Percentiles rank a stretch among this genome's conserved stretches.
Evolutionary conservation across 2,888 invertebrate genomes (phyloP).

Genomic region (Eristalinus sepulchralis): DNA sequence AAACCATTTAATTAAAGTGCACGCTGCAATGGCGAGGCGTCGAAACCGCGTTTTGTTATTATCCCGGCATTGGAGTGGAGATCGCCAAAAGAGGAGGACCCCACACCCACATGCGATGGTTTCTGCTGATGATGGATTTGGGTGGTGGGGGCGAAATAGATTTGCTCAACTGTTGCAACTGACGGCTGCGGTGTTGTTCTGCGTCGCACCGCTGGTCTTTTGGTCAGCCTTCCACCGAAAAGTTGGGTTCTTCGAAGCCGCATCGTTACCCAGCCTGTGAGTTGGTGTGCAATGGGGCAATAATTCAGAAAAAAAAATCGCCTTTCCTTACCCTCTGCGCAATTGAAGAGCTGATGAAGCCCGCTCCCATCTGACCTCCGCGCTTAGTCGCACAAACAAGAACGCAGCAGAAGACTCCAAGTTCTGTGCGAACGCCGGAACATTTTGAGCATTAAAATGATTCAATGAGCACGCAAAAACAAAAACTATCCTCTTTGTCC

Average conservation of each 20-base stretch:
- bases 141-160: background rate
- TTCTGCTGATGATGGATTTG: background rate
- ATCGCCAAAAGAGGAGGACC: background rate
- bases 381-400: background rate
- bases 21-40: conserved; percentile 18
- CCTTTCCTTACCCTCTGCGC: too few relatives aligned
- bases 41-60: conserved; percentile 46
- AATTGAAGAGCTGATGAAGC: too few relatives aligned
- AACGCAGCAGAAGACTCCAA: too few relatives aligned
- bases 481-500: conserved; percentile 13
- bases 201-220: too few relatives aligned
- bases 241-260: too few relatives aligned
- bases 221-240: too few relatives aligned
- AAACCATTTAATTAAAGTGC: conserved; percentile 62
- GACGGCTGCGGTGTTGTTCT: background rate
- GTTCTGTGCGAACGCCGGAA: background rate
- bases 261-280: too few relatives aligned
- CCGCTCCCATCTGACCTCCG: background rate
- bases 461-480: conserved; percentile 59
- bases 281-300: too few relatives aligned
- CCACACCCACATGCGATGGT: background rate
- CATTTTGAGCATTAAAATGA: conserved; percentile 56
- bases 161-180: background rate
- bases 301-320: too few relatives aligned
- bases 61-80: conserved; percentile 25